phyloP scores from a whole-genome alignment of 2,113 vertebrate genomes.

The Salvelinus fontinalis region DNA sequence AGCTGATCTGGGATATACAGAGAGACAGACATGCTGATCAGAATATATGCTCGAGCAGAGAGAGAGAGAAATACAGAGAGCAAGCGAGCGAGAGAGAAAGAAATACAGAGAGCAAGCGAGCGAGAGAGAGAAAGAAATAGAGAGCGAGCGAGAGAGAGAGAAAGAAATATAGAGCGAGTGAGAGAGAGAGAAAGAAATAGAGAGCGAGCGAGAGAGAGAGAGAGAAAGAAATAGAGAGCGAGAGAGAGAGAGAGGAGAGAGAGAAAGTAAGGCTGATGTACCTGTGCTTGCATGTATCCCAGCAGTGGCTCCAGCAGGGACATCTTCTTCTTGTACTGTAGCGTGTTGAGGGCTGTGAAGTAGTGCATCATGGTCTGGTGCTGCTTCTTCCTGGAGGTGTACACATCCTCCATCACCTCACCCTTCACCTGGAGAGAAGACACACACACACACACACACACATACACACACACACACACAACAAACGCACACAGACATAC shows the following conservation, averaged over 20 bases:
- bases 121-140: rapidly evolving
- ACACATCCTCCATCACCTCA: constrained; percentile 95
- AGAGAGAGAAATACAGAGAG: not conserved
- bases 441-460: no score
- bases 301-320: constrained; percentile 91
- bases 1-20: constrained; percentile 83
- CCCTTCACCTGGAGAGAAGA: constrained; percentile 77
- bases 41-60: not conserved
- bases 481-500: no score
- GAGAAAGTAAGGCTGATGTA: constrained; percentile 47
- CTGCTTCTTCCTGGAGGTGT: constrained; percentile 97
- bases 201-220: not conserved
- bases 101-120: not conserved
- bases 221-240: not conserved
- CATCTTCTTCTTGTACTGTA: constrained; percentile 99
- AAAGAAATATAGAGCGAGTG: not conserved
- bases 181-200: no score
- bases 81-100: not conserved
- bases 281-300: constrained; percentile 99
- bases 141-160: not conserved
- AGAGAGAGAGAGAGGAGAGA: not conserved
- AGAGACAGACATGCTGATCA: not conserved
- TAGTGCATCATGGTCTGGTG: constrained; percentile 99
- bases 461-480: no score
- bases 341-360: constrained; percentile 93